Conservation (phyloP, 1,140 invertebrate species). For the Drosophila lini region DNA sequence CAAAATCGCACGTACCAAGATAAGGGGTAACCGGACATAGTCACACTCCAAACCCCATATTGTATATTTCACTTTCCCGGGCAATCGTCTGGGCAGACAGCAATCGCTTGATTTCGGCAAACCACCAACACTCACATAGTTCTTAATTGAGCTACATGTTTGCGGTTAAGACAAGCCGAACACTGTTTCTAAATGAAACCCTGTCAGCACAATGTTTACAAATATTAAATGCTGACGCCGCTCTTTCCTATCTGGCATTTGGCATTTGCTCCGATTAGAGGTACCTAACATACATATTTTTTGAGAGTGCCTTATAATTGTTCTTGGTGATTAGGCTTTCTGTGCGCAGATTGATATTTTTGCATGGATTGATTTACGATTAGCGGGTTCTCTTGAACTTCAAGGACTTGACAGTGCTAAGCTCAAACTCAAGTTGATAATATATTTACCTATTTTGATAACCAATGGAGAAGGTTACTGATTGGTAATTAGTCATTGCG, state of each 20-base stretch:
- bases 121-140: neutral
- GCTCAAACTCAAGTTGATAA: slow-evolving; percentile 57
- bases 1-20: slow-evolving; percentile 54
- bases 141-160: slow-evolving; percentile 10
- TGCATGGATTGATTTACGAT: slow-evolving; percentile 23
- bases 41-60: neutral
- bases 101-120: slow-evolving; percentile 10
- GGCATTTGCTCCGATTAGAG: slow-evolving; percentile 16
- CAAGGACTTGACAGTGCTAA: slow-evolving; percentile 45
- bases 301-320: slow-evolving; percentile 13
- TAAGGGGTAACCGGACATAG: slow-evolving; percentile 35
- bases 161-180: neutral
- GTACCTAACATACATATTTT: neutral
- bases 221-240: slow-evolving; percentile 16
- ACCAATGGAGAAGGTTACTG: slow-evolving; percentile 90
- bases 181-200: slow-evolving; percentile 7
- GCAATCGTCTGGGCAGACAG: slow-evolving; percentile 5
- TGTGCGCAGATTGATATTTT: slow-evolving; percentile 6
- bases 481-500: slow-evolving; percentile 89
- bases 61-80: neutral
- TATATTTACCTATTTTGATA: slow-evolving; percentile 83
- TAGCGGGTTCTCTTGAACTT: slow-evolving; percentile 5
- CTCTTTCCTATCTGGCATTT: neutral
- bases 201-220: slow-evolving; percentile 21
- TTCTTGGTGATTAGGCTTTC: neutral